These are phyloP conservation scores for Percina caprodes DNA, from an alignment of 2,113 vertebrate genomes.

Conservation along the genomic window DNA sequence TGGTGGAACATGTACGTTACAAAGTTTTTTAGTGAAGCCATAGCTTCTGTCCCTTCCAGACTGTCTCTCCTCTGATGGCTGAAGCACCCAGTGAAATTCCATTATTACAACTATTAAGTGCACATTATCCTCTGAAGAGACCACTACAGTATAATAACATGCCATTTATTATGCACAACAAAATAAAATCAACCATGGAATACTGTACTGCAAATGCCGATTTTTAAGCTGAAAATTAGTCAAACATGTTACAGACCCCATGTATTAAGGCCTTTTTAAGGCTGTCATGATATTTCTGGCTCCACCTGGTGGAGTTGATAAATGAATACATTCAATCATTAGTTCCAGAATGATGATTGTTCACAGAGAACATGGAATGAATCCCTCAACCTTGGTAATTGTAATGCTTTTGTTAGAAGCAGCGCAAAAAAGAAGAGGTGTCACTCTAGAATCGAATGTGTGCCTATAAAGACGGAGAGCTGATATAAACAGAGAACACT, in stretches of 20 bases:
- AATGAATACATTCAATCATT: background rate
- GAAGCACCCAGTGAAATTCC: background rate
- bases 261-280: background rate
- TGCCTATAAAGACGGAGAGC: background rate
- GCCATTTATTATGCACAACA: background rate
- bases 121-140: background rate
- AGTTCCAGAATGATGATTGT: background rate
- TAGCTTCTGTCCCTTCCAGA: background rate
- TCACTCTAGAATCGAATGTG: background rate
- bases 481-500: background rate
- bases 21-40: background rate
- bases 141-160: background rate
- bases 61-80: background rate
- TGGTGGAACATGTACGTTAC: no score
- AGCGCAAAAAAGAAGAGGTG: background rate
- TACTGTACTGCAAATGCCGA: background rate
- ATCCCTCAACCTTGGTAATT: background rate
- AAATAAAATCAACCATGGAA: background rate
- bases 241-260: background rate
- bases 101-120: background rate
- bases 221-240: background rate
- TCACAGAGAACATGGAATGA: background rate
- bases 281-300: slow-evolving; percentile 5
- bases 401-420: background rate
- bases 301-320: slow-evolving; percentile 29